Conservation (phyloP, 2,113 vertebrate species). For the Tympanuchus pallidicinctus region DNA sequence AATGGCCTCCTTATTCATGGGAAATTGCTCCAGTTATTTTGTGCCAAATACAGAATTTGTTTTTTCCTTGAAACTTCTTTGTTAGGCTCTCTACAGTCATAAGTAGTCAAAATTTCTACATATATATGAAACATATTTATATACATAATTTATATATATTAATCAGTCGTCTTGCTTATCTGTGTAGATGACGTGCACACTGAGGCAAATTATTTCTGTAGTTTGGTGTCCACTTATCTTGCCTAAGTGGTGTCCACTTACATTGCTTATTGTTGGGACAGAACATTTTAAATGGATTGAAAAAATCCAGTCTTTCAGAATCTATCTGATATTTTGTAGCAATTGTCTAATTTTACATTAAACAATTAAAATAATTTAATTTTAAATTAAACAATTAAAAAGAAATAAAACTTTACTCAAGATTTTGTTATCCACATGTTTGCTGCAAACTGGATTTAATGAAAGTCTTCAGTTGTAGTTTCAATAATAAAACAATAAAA, state of each 20-base stretch:
- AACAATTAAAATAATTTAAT: too few relatives aligned
- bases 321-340: slow-evolving; percentile 23
- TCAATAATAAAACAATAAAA: neutral
- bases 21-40: neutral
- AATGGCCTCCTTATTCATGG: neutral
- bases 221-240: neutral
- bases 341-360: neutral
- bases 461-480: neutral
- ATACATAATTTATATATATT: neutral
- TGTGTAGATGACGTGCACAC: neutral
- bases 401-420: neutral
- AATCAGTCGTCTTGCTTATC: neutral
- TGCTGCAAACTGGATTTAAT: slow-evolving; percentile 28
- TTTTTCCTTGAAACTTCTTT: neutral
- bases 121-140: neutral
- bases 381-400: too few relatives aligned
- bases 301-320: slow-evolving; percentile 32
- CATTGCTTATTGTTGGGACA: neutral
- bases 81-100: neutral
- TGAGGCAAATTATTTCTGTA: neutral
- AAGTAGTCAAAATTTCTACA: slow-evolving; percentile 4
- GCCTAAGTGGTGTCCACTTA: neutral
- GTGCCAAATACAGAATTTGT: neutral
- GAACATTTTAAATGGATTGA: neutral
- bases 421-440: slow-evolving; percentile 24